Evolutionary conservation across 2,797 vertebrate genomes (phyloP).

Genomic region (Cossypha niveicapilla): DNA sequence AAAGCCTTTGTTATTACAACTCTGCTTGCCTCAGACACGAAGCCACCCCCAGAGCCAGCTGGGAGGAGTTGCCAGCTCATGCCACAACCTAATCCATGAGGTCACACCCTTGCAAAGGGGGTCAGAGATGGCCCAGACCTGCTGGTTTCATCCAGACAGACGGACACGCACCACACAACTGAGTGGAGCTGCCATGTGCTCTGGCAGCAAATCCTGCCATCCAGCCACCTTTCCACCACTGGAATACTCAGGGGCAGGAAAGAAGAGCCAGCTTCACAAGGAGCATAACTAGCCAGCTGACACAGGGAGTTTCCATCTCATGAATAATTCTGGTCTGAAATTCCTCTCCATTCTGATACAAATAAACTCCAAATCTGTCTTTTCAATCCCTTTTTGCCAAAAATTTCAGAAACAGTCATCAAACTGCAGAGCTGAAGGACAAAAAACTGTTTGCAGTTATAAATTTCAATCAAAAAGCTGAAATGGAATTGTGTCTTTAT

Average conservation of each 20-base stretch:
- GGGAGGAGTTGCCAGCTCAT: not conserved
- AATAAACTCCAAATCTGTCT: not conserved
- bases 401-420: not conserved
- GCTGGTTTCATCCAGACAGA: not conserved
- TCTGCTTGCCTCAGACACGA: not conserved
- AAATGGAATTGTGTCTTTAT: not conserved
- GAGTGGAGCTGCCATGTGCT: not conserved
- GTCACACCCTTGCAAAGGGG: not conserved
- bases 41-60: rapidly evolving
- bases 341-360: not conserved
- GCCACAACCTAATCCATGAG: not conserved
- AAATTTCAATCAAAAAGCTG: not conserved
- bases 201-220: not conserved
- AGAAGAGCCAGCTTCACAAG: not conserved
- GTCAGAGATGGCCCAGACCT: not conserved
- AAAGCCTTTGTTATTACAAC: not conserved
- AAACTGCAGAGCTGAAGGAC: not conserved
- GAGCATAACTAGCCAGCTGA: not conserved
- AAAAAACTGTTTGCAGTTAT: not conserved
- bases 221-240: not conserved
- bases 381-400: not conserved
- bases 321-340: not conserved
- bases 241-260: not conserved
- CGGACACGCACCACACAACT: rapidly evolving
- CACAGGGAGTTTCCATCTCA: not conserved